Evolutionary conservation across 2,797 vertebrate genomes (phyloP).

Genomic region (Hypotaenidia philippensis): DNA sequence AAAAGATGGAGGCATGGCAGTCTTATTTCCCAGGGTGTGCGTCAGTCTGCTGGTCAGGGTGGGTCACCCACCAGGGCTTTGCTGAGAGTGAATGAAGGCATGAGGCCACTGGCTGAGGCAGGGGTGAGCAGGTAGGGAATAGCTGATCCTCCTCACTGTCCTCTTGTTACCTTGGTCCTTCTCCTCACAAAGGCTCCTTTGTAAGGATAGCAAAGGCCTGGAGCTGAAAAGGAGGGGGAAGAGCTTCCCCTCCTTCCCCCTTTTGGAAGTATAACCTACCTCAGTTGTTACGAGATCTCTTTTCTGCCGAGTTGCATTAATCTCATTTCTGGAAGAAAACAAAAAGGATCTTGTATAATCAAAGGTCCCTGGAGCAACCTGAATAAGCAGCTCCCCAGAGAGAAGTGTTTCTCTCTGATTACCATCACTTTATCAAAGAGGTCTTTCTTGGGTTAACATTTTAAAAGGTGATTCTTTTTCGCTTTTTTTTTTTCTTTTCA

Average conservation of each 20-base stretch:
- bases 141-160: conserved; percentile 66
- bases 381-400: conserved; percentile 81
- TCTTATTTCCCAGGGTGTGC: neutral
- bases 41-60: neutral
- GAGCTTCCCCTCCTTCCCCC: conserved; percentile 75
- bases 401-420: conserved; percentile 79
- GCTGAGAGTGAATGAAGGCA: neutral
- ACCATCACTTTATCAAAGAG: conserved; percentile 84
- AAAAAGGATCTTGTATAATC: conserved; percentile 89
- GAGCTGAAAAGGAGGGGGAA: conserved; percentile 64
- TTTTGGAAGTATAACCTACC: conserved; percentile 94
- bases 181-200: conserved; percentile 81
- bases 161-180: conserved; percentile 50
- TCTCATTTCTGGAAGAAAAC: conserved; percentile 89
- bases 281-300: conserved; percentile 96
- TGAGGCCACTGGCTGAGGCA: neutral
- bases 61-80: neutral
- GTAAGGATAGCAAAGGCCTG: conserved; percentile 54
- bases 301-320: conserved; percentile 97
- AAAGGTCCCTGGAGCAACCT: conserved; percentile 79
- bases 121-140: conserved; percentile 30
- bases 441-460: conserved; percentile 83
- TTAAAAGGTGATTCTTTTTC: conserved; percentile 44
- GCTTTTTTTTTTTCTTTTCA: neutral
- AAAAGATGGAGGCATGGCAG: accelerated